Evolutionary conservation across 30 jellyfish, hydroid and myxozoan species (phyloP).

Genomic region (Turritopsis rubra): DNA sequence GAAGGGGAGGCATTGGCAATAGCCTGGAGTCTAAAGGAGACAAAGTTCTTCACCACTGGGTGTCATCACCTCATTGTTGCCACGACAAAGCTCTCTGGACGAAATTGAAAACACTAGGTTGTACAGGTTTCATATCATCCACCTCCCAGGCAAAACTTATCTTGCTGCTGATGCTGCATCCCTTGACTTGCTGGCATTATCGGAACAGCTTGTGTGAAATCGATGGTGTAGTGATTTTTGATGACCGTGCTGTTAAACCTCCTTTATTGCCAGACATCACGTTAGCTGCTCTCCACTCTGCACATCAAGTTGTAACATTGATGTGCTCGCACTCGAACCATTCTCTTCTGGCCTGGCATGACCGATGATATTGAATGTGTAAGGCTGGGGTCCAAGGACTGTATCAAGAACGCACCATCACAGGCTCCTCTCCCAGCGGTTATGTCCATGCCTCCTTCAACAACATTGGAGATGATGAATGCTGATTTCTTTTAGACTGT

Average conservation of each 20-base stretch:
- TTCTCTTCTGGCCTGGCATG: conserved; percentile 3
- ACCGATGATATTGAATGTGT: no score
- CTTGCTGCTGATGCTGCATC: no score
- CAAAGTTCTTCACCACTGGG: no score
- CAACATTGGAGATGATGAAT: not conserved
- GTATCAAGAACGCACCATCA: not conserved
- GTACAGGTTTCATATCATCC: no score
- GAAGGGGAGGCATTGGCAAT: no score
- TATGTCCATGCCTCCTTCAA: not conserved
- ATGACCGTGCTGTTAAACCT: not conserved
- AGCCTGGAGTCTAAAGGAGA: no score
- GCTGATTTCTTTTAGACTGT: not conserved
- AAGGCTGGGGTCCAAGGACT: no score
- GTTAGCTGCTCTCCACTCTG: not conserved
- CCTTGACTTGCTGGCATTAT: conserved; percentile 5
- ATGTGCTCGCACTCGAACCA: not conserved
- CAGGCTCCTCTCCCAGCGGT: conserved; percentile 1
- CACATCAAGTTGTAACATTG: not conserved
- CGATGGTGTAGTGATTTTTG: not conserved
- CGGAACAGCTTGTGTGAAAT: not conserved
- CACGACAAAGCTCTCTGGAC: no score
- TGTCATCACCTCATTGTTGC: no score
- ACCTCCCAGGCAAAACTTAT: no score
- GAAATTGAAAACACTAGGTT: no score
- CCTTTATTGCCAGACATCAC: not conserved